Evolutionary conservation across 2,113 vertebrate genomes (phyloP), one percentile per base, ranked within the genome.

Genomic region (Ptilorrhoa leucosticta): DNA sequence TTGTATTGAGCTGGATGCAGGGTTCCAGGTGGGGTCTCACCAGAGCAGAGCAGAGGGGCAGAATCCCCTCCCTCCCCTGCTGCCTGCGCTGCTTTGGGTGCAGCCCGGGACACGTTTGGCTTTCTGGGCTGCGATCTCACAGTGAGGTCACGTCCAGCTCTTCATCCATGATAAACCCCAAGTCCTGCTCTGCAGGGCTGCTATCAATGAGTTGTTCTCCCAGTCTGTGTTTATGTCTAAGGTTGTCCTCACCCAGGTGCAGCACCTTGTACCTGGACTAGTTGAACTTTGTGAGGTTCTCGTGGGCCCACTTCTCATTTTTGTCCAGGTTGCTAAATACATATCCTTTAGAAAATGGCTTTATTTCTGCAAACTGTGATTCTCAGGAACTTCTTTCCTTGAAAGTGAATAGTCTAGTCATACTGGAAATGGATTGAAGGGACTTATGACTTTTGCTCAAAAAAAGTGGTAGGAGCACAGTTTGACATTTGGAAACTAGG

Each of bases 41-140:
- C 22, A 66, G 28, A 2, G 3, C 22, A 42, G 33, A 89, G 33
- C n/a, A 75, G 61, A 89, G 45, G 9, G 20, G 11, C 33, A 75
- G 51, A 75, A 68, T 45, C 53, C 30, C 11, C 24, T 60, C 39
- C 20, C 39, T 58, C 0, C 19, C 23, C 39, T 60, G 37, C 45
- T 75, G 60, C 20, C 45, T 45, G 30, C 1, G 0, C 37, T 45
- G 33, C 39, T 68, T 1, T 53, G 47, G 33, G 30, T 75, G 20
- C 60, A 66, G 51, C 27, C 44, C 51, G 37, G 50, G 11, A 50
- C 1, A 37, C 0, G 0, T 0, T 4, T 81, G 60, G 10, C 10
- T 42, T 5, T 44, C 27, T 51, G 58, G 44, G 27, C 37, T 72
- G 50, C 48, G 44, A 57, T 22, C 44, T 72, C 68, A 56, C 11